A percentile compares a stretch with the other conserved stretches of the same genome.
Conservation (phyloP, 1,140 invertebrate species). For the Drosophila ironensis region DNA sequence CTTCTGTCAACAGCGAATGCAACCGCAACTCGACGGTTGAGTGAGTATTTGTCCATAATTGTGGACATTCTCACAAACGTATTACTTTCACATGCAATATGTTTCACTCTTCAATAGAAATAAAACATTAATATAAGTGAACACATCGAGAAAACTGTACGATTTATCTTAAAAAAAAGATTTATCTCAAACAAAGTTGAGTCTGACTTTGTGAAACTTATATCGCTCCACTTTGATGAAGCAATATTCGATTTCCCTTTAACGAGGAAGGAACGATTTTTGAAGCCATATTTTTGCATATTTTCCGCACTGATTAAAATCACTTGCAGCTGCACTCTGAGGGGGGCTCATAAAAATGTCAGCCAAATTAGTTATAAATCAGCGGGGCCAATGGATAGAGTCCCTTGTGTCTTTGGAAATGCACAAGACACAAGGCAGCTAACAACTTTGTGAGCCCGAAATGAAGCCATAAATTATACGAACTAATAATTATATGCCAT, state of each 20-base stretch:
- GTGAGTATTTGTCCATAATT: no score
- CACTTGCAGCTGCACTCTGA: conserved; percentile 46
- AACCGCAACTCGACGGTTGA: conserved; percentile 33
- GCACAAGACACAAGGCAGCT: conserved; percentile 39
- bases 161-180: no score
- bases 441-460: conserved; percentile 67
- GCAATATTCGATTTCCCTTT: conserved; percentile 30
- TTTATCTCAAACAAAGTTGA: no score
- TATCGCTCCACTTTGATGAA: conserved; percentile 13
- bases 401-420: conserved; percentile 22
- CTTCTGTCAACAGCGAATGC: not conserved
- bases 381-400: conserved; percentile 12
- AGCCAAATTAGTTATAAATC: conserved; percentile 74
- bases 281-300: conserved; percentile 38
- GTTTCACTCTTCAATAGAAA: no score
- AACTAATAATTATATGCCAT: conserved; percentile 79
- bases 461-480: conserved; percentile 78
- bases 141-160: no score
- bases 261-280: conserved; percentile 6
- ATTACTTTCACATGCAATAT: no score
- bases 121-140: no score
- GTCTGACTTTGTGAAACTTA: not conserved
- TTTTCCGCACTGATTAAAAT: conserved; percentile 44
- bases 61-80: no score
- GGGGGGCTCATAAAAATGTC: conserved; percentile 57